Evolutionary conservation across 2,888 invertebrate genomes (phyloP).

Genomic region (Synergus japonicus): DNA sequence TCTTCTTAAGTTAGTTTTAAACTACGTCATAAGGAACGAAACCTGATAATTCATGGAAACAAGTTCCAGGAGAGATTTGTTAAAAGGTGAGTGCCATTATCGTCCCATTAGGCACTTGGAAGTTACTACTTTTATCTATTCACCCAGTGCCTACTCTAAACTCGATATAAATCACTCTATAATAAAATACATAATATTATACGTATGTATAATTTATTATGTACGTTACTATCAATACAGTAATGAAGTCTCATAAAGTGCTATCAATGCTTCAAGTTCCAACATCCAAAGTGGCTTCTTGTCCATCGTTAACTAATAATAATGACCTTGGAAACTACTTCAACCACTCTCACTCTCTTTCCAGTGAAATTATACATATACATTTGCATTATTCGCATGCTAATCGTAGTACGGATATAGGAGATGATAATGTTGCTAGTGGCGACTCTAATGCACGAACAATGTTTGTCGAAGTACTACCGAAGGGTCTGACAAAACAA

Average conservation of each 20-base stretch:
- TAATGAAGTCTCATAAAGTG: not conserved
- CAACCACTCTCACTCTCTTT: slow-evolving; percentile 46
- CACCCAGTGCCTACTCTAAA: not conserved
- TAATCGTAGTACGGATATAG: slow-evolving; percentile 47
- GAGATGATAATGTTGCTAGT: slow-evolving; percentile 55
- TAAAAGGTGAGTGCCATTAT: slow-evolving; percentile 1
- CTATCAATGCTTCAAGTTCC: not conserved
- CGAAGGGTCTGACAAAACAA: slow-evolving; percentile 37
- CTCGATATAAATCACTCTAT: not conserved
- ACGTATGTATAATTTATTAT: no score
- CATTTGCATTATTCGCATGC: slow-evolving; percentile 24
- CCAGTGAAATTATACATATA: slow-evolving; percentile 43
- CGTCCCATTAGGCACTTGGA: not conserved
- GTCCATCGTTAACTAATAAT: slow-evolving; percentile 66
- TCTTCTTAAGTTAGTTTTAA: not conserved
- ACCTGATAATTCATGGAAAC: not conserved
- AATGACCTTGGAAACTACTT: slow-evolving; percentile 61
- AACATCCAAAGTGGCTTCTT: slow-evolving; percentile 43
- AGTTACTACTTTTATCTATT: slow-evolving; percentile 5
- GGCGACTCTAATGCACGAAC: slow-evolving; percentile 65
- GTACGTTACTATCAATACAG: not conserved
- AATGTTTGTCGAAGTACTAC: slow-evolving; percentile 58
- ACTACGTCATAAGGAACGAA: not conserved
- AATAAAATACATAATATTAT: not conserved
- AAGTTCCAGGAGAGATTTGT: not conserved